Evolutionary conservation across 2,888 invertebrate species (phyloP).

Genomic region (Neoscelio sp.): DNA sequence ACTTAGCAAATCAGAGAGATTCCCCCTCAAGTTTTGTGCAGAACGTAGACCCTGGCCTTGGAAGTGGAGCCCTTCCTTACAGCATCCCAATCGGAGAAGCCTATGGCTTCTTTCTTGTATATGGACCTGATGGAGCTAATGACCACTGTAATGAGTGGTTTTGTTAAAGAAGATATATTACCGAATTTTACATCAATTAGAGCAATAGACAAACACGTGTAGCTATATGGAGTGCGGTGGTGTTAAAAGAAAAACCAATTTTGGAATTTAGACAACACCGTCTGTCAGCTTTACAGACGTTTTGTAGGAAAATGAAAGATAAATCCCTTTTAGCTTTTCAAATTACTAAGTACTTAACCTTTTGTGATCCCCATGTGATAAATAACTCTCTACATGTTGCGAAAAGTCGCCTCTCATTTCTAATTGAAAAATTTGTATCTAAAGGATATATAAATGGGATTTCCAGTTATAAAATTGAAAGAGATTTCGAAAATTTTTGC

Average conservation of each 20-base stretch:
- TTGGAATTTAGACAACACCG: constrained; percentile 10
- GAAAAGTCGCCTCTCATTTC: background rate
- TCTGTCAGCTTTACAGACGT: constrained; percentile 13
- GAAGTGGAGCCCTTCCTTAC: constrained; percentile 66
- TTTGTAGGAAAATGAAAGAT: constrained; percentile 31
- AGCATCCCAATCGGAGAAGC: constrained; percentile 65
- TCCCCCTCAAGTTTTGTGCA: constrained; percentile 48
- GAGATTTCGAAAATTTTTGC: constrained; percentile 12
- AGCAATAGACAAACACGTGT: background rate
- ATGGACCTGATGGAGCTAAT: background rate
- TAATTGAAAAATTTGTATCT: background rate
- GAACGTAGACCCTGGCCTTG: constrained; percentile 42
- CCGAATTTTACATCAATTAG: background rate
- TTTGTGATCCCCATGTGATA: constrained; percentile 33
- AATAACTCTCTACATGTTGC: constrained; percentile 1
- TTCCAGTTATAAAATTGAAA: constrained; percentile 5
- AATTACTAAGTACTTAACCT: constrained; percentile 2
- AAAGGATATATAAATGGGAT: constrained; percentile 21
- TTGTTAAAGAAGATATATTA: background rate
- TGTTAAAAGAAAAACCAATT: constrained; percentile 1
- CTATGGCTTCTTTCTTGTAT: constrained; percentile 65
- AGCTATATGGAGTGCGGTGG: background rate
- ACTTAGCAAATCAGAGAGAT: constrained; percentile 15
- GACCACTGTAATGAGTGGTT: constrained; percentile 1
- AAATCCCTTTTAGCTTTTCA: constrained; percentile 21